phyloP scores from a whole-genome alignment of 2,888 invertebrate species.

The Tetragonula carbonaria region DNA sequence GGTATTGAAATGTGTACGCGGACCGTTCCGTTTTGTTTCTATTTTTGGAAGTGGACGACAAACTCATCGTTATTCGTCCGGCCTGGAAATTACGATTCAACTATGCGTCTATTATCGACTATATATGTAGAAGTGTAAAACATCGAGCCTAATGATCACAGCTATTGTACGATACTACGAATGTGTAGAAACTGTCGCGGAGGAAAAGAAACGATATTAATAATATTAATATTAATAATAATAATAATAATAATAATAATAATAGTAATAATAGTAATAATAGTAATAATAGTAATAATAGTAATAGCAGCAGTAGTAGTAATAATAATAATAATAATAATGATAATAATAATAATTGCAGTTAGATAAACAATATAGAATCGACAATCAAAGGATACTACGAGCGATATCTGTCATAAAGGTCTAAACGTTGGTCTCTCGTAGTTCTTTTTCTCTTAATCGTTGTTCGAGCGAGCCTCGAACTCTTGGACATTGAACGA shows the following conservation, averaged over 20 bases:
- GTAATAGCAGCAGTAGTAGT: conserved; percentile 36
- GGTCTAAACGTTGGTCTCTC: conserved; percentile 28
- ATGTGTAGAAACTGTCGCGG: conserved; percentile 48
- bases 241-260: background rate
- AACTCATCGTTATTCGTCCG: conserved; percentile 17
- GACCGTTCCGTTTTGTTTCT: background rate
- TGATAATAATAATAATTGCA: conserved; percentile 1
- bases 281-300: conserved; percentile 41
- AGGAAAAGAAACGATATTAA: conserved; percentile 44
- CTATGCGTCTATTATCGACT: conserved; percentile 44
- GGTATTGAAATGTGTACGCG: background rate
- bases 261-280: too few relatives aligned
- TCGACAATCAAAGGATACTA: conserved; percentile 39
- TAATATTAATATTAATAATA: background rate
- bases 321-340: too few relatives aligned
- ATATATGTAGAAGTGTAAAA: conserved; percentile 72
- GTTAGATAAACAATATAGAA: conserved; percentile 39
- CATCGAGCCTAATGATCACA: conserved; percentile 80
- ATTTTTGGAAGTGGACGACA: conserved; percentile 10
- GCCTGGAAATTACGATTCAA: conserved; percentile 59
- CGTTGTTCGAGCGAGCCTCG: conserved; percentile 22
- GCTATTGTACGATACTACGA: conserved; percentile 79
- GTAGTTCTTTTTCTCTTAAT: conserved; percentile 4
- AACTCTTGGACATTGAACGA: conserved; percentile 34
- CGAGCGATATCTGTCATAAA: conserved; percentile 34